Base-by-base conservation (phyloP, 2,888 invertebrate species). In the Theretra japonica region DNA sequence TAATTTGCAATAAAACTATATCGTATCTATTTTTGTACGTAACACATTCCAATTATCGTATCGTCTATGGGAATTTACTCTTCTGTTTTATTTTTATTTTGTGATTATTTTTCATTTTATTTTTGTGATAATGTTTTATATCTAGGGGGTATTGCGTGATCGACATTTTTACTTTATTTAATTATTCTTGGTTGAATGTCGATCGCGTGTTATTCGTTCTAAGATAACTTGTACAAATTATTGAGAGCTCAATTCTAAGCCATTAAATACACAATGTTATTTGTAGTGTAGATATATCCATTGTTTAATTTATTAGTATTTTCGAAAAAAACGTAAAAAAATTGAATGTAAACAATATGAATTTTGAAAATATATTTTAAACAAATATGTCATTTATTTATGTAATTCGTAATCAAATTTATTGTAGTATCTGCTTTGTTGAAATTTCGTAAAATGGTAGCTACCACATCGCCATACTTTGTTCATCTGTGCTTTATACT, bases 1-100 rank as follows among this genome's bases (percentile, higher is more conserved):
- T 75, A 59, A 25, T 65, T 72, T 75, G 28, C 74, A 77, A 77
- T 11, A 30, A 65, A 65, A 48, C 8, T 33, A 33, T 60, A 62
- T 33, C 8, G 19, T n/a, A 33, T 57, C 48, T 71, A 68, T 71
- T 68, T 68, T 71, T 70, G 21, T 69, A 60, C n/a, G 17, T 65
- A 65, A 23, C 65, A 65, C 65, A 65, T 65, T 65, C 65, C 65
- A 65, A n/a, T 11, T 21, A 41, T 21, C n/a, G 21, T 41, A 2
- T 23, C n/a, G 11, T 41, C 21, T 65, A 21, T 41, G 21, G 21
- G 7, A n/a, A 62, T 33, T 41, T 17, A 23, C 15, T 65, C 17
- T 65, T 48, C 17, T 4, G 15, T 48, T 23, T n/a, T 65, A 19
- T 17, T 65, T 65, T 41, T 33, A 21, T 62, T 62, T 62, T 25